phyloP scores from a whole-genome alignment of 2,113 vertebrate species.

The Anoura caudifer region DNA sequence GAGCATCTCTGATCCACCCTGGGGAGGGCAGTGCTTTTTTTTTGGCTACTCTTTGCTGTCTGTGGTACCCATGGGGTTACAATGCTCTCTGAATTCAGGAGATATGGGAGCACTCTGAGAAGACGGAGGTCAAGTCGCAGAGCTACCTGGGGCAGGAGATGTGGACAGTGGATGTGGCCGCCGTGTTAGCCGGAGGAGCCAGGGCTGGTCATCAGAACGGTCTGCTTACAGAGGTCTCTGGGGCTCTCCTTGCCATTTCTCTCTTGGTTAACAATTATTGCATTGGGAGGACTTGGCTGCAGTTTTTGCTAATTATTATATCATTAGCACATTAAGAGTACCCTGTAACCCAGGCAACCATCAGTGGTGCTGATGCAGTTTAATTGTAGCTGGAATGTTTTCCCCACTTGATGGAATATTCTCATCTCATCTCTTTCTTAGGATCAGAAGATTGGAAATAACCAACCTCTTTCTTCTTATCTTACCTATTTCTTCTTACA shows the following conservation, averaged over 20 bases:
- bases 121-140: neutral
- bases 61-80: neutral
- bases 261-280: neutral
- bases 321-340: neutral
- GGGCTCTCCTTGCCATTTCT: neutral
- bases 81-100: neutral
- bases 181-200: no score
- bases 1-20: neutral
- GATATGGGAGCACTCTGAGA: no score
- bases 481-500: neutral
- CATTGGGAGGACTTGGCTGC: neutral
- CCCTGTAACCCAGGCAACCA: neutral
- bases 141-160: neutral
- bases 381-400: neutral
- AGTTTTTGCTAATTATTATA: neutral
- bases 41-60: neutral
- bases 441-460: neutral
- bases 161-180: rapidly evolving
- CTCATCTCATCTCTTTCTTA: neutral
- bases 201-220: neutral
- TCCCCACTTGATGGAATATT: neutral
- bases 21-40: neutral
- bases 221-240: neutral
- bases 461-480: neutral
- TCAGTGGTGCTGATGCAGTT: neutral